Evolutionary conservation across 2,888 invertebrate species (phyloP).

Genomic region (Serrognathus titanus): DNA sequence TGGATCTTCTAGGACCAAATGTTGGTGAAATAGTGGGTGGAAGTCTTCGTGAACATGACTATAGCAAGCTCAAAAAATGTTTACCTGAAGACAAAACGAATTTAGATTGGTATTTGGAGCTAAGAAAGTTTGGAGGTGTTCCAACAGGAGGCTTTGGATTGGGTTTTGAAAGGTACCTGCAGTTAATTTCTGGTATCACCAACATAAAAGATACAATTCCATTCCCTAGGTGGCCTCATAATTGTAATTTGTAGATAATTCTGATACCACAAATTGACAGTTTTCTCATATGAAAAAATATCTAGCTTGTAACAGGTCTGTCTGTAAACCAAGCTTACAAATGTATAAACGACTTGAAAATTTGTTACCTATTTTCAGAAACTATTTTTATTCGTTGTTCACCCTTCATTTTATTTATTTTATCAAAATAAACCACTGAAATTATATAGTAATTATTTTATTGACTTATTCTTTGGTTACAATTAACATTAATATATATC

Average conservation of each 20-base stretch:
- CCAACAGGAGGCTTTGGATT: slow-evolving; percentile 95
- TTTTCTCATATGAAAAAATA: too few relatives aligned
- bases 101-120: slow-evolving; percentile 83
- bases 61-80: slow-evolving; percentile 59
- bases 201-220: slow-evolving; percentile 95
- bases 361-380: too few relatives aligned
- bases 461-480: too few relatives aligned
- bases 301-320: too few relatives aligned
- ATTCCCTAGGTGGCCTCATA: slow-evolving; percentile 92
- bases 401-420: too few relatives aligned
- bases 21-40: slow-evolving; percentile 96
- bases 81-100: slow-evolving; percentile 54
- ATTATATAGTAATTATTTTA: too few relatives aligned
- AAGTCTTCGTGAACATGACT: slow-evolving; percentile 83
- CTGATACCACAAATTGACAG: too few relatives aligned
- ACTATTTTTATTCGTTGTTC: too few relatives aligned
- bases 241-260: slow-evolving; percentile 53
- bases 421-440: too few relatives aligned
- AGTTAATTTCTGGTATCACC: slow-evolving; percentile 71
- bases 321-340: too few relatives aligned
- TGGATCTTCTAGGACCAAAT: slow-evolving; percentile 83
- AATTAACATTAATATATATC: too few relatives aligned
- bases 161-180: slow-evolving; percentile 90
- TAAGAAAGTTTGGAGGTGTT: slow-evolving; percentile 83
- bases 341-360: too few relatives aligned